phyloP scores from a whole-genome alignment of 2,888 invertebrate genomes.

The Drosophila paramelanica region DNA sequence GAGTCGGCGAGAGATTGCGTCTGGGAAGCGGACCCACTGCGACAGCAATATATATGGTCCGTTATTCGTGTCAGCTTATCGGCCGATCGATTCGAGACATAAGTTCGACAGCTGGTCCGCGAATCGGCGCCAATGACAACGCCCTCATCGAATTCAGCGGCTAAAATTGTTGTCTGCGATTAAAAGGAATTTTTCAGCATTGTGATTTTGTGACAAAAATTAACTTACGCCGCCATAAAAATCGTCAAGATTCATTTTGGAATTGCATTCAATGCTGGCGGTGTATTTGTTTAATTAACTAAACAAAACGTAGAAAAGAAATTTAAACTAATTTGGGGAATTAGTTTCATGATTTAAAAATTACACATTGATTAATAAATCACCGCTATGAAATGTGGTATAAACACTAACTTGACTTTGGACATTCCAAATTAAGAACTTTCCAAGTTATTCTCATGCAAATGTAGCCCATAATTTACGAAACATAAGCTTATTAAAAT shows the following conservation, averaged over 20 bases:
- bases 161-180: constrained; percentile 95
- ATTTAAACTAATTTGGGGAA: neutral
- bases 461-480: neutral
- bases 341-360: too few relatives aligned
- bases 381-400: neutral
- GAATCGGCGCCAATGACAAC: constrained; percentile 99
- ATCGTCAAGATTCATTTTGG: neutral
- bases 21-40: constrained; percentile 98
- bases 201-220: accelerated
- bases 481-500: neutral
- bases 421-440: neutral
- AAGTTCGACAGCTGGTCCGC: constrained; percentile 96
- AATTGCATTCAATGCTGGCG: neutral
- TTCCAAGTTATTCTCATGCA: neutral
- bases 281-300: too few relatives aligned
- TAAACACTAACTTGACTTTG: too few relatives aligned
- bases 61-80: constrained; percentile 97
- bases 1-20: constrained; percentile 98
- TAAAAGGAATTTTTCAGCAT: neutral
- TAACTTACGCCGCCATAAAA: constrained; percentile 24
- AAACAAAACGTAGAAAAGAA: neutral
- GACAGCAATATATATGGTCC: constrained; percentile 97
- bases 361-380: neutral
- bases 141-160: constrained; percentile 96
- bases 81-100: constrained; percentile 96